Percentiles rank a stretch among this genome's conserved stretches.
These are phyloP conservation scores for Apotomis turbidana DNA, from an alignment of 2,888 invertebrate species.

Conservation along the genomic window DNA sequence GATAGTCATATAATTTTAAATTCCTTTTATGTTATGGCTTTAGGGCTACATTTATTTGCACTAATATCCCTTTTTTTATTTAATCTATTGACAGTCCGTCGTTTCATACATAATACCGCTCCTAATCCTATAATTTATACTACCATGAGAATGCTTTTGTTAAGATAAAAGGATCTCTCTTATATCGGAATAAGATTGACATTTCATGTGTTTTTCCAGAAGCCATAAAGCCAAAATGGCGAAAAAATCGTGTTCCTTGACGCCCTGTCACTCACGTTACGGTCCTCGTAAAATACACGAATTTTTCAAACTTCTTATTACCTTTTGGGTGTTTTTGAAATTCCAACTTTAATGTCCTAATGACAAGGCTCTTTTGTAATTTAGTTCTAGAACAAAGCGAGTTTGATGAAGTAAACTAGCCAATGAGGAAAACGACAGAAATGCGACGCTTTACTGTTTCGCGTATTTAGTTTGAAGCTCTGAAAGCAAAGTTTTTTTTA, in stretches of 20 bases:
- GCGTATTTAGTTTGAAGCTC: background rate
- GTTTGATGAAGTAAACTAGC: background rate
- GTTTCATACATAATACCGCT: background rate
- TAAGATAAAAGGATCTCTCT: background rate
- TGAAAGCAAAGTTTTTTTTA: background rate
- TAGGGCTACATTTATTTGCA: no score
- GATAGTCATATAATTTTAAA: no score
- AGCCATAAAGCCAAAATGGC: constrained; percentile 19
- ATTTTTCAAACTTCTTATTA: background rate
- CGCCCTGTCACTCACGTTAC: constrained; percentile 37
- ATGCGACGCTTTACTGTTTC: background rate
- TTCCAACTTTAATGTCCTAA: background rate
- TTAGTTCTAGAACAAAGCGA: background rate
- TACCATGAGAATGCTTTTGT: background rate
- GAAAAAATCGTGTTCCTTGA: constrained; percentile 29
- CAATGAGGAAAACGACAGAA: constrained; percentile 5
- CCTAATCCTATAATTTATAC: constrained; percentile 7
- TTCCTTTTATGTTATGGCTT: no score
- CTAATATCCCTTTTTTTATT: background rate
- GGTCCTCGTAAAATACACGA: constrained; percentile 18
- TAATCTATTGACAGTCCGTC: background rate
- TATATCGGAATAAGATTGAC: background rate
- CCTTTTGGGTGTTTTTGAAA: background rate
- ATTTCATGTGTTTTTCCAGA: background rate
- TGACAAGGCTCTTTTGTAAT: background rate